Conservation (phyloP, 1,140 invertebrate species). For the Ptiloglossa arizonensis region DNA sequence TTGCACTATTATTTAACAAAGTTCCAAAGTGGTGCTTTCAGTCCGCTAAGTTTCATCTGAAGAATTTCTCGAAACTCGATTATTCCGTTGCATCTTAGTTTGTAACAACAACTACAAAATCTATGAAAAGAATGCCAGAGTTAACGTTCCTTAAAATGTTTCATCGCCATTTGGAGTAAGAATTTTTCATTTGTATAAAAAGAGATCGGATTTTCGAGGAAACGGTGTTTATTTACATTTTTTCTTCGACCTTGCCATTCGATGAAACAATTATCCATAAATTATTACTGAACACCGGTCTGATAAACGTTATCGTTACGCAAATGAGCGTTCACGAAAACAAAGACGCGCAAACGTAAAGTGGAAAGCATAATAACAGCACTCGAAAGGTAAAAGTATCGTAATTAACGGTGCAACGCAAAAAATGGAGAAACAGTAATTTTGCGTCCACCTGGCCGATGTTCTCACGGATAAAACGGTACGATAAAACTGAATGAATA, state of each 20-base stretch:
- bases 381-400: not conserved
- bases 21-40: too few species aligned
- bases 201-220: too few species aligned
- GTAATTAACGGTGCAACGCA: not conserved
- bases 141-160: too few species aligned
- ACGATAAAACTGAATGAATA: constrained; percentile 35
- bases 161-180: too few species aligned
- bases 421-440: not conserved
- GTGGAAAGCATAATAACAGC: not conserved
- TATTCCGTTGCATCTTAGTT: too few species aligned
- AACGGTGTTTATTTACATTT: too few species aligned
- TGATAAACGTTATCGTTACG: not conserved
- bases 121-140: too few species aligned
- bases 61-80: too few species aligned
- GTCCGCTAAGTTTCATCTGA: too few species aligned
- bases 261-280: not conserved
- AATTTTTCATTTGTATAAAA: too few species aligned
- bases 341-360: not conserved
- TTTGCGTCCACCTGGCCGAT: constrained; percentile 8
- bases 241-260: not conserved
- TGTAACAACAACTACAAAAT: too few species aligned
- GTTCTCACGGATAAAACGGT: constrained; percentile 17
- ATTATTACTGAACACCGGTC: not conserved
- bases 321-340: not conserved
- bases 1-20: too few species aligned